These are phyloP conservation scores for Oopsacas minuta DNA, from an alignment of 37 sponge, comb jelly and placozoan genomes.

Conservation along the genomic window DNA sequence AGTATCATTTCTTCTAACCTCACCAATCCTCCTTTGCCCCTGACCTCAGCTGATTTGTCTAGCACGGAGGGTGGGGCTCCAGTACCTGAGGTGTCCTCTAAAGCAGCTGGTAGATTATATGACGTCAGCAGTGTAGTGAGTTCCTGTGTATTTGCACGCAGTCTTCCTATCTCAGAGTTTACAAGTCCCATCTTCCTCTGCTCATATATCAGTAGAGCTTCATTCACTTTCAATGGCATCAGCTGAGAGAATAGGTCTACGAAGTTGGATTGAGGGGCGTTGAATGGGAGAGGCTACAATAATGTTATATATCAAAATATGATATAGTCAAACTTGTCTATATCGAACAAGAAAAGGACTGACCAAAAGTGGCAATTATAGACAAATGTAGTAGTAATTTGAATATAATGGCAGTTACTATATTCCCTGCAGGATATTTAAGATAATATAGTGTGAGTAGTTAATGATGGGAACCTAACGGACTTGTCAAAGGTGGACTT, in stretches of 20 bases:
- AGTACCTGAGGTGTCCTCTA: conserved; percentile 73
- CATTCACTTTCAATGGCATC: conserved; percentile 59
- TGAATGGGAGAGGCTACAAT: conserved; percentile 48
- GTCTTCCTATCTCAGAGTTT: conserved; percentile 48
- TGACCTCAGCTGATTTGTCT: conserved; percentile 57
- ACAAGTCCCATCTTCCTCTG: conserved; percentile 49
- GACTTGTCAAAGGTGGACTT: no score
- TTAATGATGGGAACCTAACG: no score
- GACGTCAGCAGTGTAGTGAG: conserved; percentile 55
- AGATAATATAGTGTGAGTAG: no score
- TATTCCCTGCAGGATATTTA: no score
- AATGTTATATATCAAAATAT: no score
- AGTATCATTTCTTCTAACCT: conserved; percentile 39
- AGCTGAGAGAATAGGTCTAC: conserved; percentile 70
- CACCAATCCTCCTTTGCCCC: conserved; percentile 41
- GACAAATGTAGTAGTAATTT: not conserved
- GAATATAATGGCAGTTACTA: no score
- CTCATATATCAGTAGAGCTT: conserved; percentile 47
- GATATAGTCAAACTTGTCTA: no score
- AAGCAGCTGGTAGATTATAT: conserved; percentile 85
- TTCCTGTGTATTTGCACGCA: conserved; percentile 46
- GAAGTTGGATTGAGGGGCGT: conserved; percentile 50
- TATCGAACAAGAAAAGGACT: no score
- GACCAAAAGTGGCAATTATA: no score
- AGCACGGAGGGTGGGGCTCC: conserved; percentile 68